These are phyloP conservation scores for Carduelis carduelis DNA, from an alignment of 2,797 vertebrate genomes.

Conservation along the genomic window DNA sequence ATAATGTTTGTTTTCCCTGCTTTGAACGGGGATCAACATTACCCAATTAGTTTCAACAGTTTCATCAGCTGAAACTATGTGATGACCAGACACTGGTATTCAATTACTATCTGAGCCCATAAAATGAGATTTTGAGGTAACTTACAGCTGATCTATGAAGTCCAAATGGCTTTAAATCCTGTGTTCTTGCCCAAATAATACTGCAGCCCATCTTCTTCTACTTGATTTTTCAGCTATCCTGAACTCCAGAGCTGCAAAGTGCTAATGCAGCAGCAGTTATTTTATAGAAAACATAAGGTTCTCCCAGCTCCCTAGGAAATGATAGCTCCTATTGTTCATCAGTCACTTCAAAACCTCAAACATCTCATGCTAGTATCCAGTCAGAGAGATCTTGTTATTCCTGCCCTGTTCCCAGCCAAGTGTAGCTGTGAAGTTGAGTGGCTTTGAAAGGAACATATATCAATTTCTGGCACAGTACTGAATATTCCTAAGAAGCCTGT, in stretches of 20 bases:
- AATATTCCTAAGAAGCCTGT: constrained; percentile 27
- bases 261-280: constrained; percentile 26
- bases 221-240: background rate
- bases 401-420: constrained; percentile 2
- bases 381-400: constrained; percentile 21
- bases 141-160: background rate
- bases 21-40: background rate
- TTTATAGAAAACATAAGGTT: background rate
- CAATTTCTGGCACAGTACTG: constrained; percentile 33
- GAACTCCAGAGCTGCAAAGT: background rate
- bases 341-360: constrained; percentile 16
- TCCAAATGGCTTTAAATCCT: background rate
- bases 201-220: background rate
- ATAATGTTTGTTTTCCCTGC: background rate
- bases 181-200: background rate
- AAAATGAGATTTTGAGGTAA: background rate
- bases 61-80: background rate
- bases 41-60: background rate
- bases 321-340: background rate
- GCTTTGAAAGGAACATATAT: constrained; percentile 40
- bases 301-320: background rate
- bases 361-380: background rate
- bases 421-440: background rate
- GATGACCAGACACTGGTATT: background rate
- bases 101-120: background rate